Percentiles rank a stretch among this genome's conserved stretches.
phyloP scores from a whole-genome alignment of 2,113 vertebrate genomes.

The Myotis davidii region DNA sequence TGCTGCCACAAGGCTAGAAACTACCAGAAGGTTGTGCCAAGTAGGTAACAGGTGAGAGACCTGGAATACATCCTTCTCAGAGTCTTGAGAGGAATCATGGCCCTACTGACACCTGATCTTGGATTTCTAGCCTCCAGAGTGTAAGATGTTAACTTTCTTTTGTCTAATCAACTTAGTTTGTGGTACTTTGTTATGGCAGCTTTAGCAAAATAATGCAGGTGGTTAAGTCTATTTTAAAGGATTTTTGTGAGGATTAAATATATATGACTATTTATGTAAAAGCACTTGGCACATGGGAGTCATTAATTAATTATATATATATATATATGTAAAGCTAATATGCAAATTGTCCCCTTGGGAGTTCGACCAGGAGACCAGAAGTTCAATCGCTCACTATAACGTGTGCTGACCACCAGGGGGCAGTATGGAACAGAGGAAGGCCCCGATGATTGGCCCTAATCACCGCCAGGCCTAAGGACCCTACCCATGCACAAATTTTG shows the following conservation, averaged over 20 bases:
- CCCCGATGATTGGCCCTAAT: no score
- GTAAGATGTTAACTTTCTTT: not conserved
- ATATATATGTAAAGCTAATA: no score
- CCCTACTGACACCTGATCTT: not conserved
- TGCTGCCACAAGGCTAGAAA: not conserved
- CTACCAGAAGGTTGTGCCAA: not conserved
- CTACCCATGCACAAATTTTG: no score
- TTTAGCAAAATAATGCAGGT: not conserved
- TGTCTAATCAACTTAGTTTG: not conserved
- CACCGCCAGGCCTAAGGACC: no score
- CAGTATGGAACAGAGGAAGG: no score
- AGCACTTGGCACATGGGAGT: not conserved
- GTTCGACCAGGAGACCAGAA: no score
- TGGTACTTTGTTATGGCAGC: not conserved
- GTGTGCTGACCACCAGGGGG: no score
- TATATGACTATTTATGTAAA: not conserved
- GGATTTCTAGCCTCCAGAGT: not conserved
- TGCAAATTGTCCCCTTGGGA: no score
- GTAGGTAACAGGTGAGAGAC: not conserved
- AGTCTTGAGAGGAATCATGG: not conserved
- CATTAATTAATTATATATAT: not conserved
- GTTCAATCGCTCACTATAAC: no score
- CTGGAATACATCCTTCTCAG: not conserved
- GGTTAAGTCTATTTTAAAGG: not conserved
- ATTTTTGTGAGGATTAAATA: slow-evolving; percentile 23